These are phyloP conservation scores for Melanophora roralis DNA, from an alignment of 2,888 invertebrate genomes.

Conservation along the genomic window DNA sequence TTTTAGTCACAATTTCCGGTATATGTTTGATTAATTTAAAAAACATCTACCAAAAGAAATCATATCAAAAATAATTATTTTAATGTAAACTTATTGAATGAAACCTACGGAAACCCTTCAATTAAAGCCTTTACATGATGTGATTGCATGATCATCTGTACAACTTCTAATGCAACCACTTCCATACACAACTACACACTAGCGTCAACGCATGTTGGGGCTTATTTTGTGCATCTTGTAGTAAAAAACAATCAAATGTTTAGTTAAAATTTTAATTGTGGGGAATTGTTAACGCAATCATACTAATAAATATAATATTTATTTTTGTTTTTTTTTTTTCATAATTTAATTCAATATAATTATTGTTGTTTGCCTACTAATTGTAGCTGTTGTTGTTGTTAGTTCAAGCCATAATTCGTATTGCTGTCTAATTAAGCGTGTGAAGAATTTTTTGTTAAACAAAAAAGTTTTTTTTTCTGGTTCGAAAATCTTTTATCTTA, in stretches of 20 bases:
- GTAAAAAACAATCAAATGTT: slow-evolving; percentile 4
- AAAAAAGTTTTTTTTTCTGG: not conserved
- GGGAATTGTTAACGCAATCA: slow-evolving; percentile 20
- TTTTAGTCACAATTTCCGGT: slow-evolving; percentile 7
- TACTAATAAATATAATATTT: not conserved
- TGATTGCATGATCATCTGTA: not conserved
- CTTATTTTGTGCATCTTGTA: too few species aligned
- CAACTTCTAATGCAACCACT: too few species aligned
- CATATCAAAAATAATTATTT: slow-evolving; percentile 9
- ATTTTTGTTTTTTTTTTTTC: not conserved
- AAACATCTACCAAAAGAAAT: not conserved
- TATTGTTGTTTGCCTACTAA: slow-evolving; percentile 33
- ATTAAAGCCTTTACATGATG: slow-evolving; percentile 15
- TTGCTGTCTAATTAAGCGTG: slow-evolving; percentile 46
- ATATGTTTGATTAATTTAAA: not conserved
- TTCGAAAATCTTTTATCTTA: not conserved
- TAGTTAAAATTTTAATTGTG: slow-evolving; percentile 33
- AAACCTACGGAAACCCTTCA: not conserved
- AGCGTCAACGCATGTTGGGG: not conserved
- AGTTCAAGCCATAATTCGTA: slow-evolving; percentile 31
- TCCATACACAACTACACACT: not conserved
- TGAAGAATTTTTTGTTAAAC: slow-evolving; percentile 24
- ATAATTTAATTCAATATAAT: slow-evolving; percentile 8
- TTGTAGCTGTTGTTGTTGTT: not conserved
- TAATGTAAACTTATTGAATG: not conserved